These are phyloP conservation scores for Ammodramus savannarum DNA, from an alignment of 2,113 vertebrate species.

Conservation along the genomic window DNA sequence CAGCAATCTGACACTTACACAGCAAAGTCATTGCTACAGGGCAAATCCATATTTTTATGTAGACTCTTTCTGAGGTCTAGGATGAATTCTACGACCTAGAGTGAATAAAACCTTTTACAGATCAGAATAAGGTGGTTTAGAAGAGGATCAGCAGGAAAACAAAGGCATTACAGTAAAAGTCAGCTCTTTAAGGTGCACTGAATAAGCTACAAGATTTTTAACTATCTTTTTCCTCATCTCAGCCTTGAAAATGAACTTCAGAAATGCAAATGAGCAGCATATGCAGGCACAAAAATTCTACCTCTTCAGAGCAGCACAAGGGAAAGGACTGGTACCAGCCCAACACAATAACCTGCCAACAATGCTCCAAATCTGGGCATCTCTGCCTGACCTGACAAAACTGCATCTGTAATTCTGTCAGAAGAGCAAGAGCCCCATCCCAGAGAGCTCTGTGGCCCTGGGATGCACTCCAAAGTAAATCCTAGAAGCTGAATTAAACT, in stretches of 20 bases:
- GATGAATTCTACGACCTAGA: neutral
- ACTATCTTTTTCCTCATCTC: neutral
- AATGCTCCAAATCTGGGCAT: neutral
- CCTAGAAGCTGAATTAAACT: neutral
- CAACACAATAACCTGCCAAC: neutral
- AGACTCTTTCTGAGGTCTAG: constrained; percentile 27
- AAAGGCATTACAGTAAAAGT: neutral
- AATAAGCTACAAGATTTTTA: neutral
- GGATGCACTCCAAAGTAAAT: neutral
- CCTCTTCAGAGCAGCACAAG: neutral
- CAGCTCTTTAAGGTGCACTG: neutral
- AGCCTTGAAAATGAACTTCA: constrained; percentile 14
- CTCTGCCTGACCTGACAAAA: neutral
- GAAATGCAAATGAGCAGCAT: constrained; percentile 9
- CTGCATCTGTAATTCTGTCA: neutral
- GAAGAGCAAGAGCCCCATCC: neutral
- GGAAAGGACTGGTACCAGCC: neutral
- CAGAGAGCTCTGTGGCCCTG: neutral
- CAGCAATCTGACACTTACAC: constrained; percentile 5
- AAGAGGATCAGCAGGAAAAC: neutral
- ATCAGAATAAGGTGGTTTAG: neutral
- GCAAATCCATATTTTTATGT: constrained; percentile 5
- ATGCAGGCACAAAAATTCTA: neutral
- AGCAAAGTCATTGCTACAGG: neutral
- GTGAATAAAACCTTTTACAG: constrained; percentile 22